Percentiles rank a stretch among this genome's conserved stretches.
Evolutionary conservation across 2,113 vertebrate species (phyloP).

Genomic region (Albula goreensis): DNA sequence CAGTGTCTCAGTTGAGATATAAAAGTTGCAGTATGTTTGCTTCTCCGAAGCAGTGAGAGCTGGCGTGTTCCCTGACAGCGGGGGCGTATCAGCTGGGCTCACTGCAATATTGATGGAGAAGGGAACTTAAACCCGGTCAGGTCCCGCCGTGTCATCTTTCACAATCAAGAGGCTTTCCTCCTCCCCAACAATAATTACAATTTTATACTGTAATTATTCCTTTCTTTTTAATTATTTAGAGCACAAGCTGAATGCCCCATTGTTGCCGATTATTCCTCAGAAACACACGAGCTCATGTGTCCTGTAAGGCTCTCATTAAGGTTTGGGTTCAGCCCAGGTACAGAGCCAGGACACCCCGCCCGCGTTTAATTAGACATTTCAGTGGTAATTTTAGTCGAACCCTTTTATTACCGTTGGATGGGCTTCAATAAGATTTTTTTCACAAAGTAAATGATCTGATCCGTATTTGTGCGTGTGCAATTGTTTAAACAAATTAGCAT

Average conservation of each 20-base stretch:
- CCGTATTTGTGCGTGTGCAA: slow-evolving; percentile 58
- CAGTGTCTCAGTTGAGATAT: neutral
- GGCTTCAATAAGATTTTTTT: slow-evolving; percentile 46
- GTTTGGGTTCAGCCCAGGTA: slow-evolving; percentile 33
- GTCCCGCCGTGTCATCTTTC: slow-evolving; percentile 65
- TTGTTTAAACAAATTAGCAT: slow-evolving; percentile 62
- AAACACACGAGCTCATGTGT: slow-evolving; percentile 67
- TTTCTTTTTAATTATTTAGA: slow-evolving; percentile 87
- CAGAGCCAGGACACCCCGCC: slow-evolving; percentile 32
- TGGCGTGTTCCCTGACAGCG: slow-evolving; percentile 25
- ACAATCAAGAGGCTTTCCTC: slow-evolving; percentile 58
- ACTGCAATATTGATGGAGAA: slow-evolving; percentile 72
- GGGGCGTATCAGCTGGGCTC: slow-evolving; percentile 51
- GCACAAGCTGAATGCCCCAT: slow-evolving; percentile 65
- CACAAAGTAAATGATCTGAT: slow-evolving; percentile 45
- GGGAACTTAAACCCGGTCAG: slow-evolving; percentile 66
- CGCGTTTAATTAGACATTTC: slow-evolving; percentile 69
- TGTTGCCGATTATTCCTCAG: slow-evolving; percentile 63
- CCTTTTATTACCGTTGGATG: slow-evolving; percentile 54
- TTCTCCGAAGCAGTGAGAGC: slow-evolving; percentile 26
- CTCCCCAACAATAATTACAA: slow-evolving; percentile 80
- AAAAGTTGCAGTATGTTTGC: slow-evolving; percentile 40
- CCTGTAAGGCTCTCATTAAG: slow-evolving; percentile 45
- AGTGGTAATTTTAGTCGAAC: slow-evolving; percentile 65
- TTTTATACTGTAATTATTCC: slow-evolving; percentile 89